Evolutionary conservation across 2,797 vertebrate species (phyloP).

Genomic region (Pseudomugil gertrudae): DNA sequence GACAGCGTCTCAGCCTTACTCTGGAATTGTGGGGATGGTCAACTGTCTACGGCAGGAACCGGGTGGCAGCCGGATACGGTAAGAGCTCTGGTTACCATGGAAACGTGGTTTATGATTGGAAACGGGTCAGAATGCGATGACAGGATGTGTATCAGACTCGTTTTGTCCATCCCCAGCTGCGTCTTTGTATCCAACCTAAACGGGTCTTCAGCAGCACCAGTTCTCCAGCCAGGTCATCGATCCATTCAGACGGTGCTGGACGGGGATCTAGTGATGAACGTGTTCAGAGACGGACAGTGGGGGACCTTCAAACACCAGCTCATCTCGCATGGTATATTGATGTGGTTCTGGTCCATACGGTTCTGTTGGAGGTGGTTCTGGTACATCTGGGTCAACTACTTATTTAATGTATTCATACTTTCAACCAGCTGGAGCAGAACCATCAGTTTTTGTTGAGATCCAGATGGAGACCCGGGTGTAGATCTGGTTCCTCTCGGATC

Average conservation of each 20-base stretch:
- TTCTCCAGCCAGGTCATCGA: conserved; percentile 63
- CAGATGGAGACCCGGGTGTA: too few species aligned
- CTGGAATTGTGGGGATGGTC: conserved; percentile 93
- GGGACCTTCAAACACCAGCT: conserved; percentile 91
- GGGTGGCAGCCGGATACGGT: conserved; percentile 91
- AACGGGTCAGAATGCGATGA: too few species aligned
- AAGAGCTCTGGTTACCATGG: conserved; percentile 17
- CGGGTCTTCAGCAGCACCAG: conserved; percentile 71
- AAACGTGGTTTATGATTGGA: background rate
- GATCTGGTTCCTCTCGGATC: too few species aligned
- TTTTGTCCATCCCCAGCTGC: conserved; percentile 80
- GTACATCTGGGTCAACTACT: background rate
- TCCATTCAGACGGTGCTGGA: conserved; percentile 82
- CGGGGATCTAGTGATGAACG: conserved; percentile 89
- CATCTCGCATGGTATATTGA: conserved; percentile 78
- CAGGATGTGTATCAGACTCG: background rate
- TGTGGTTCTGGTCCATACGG: background rate
- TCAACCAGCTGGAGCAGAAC: too few species aligned
- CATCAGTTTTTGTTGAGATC: too few species aligned
- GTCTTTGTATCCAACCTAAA: conserved; percentile 89
- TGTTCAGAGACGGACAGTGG: conserved; percentile 91
- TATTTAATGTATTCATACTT: too few species aligned
- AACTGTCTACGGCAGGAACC: conserved; percentile 96
- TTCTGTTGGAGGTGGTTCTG: background rate
- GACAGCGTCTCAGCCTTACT: conserved; percentile 82